Percentiles rank a stretch among this genome's conserved stretches.
Conservation (phyloP, 1,140 invertebrate genomes). For the Zaprionus taronus region DNA sequence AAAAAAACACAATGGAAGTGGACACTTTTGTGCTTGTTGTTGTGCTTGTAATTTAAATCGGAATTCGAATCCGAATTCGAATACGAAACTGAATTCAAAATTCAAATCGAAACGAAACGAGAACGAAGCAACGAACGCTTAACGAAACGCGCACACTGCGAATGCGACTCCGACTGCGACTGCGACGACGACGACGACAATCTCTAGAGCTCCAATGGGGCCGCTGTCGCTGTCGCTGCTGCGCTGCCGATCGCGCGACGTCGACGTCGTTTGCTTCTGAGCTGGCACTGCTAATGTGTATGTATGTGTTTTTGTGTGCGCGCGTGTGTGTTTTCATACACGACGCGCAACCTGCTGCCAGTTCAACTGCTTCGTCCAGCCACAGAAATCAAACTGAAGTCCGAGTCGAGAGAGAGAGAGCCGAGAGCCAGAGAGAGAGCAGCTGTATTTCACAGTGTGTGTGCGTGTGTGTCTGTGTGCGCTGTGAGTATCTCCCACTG, state of each 20-base stretch:
- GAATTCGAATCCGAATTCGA: conserved; percentile 49
- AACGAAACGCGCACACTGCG: conserved; percentile 53
- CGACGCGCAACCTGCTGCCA: conserved; percentile 53
- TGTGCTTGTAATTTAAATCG: conserved; percentile 52
- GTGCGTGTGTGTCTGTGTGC: background rate
- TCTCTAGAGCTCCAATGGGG: conserved; percentile 57
- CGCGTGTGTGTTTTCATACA: conserved; percentile 29
- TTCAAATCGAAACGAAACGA: conserved; percentile 42
- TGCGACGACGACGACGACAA: conserved; percentile 46
- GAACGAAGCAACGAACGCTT: conserved; percentile 38
- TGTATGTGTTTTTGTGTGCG: conserved; percentile 16
- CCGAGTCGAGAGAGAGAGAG: conserved; percentile 49
- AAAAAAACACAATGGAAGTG: conserved; percentile 46
- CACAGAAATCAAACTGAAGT: conserved; percentile 73
- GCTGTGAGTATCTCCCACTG: conserved; percentile 65
- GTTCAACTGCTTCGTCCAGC: conserved; percentile 71
- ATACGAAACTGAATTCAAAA: conserved; percentile 45
- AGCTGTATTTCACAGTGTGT: conserved; percentile 24
- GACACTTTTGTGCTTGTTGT: conserved; percentile 11
- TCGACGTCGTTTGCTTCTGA: conserved; percentile 48
- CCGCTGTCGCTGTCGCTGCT: conserved; percentile 24
- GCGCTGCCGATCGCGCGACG: conserved; percentile 32
- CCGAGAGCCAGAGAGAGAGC: conserved; percentile 24
- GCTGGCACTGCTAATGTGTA: conserved; percentile 43
- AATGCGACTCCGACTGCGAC: conserved; percentile 43